These are phyloP conservation scores for Dendropsophus ebraccatus DNA, from an alignment of 2,113 vertebrate species.

Conservation along the genomic window DNA sequence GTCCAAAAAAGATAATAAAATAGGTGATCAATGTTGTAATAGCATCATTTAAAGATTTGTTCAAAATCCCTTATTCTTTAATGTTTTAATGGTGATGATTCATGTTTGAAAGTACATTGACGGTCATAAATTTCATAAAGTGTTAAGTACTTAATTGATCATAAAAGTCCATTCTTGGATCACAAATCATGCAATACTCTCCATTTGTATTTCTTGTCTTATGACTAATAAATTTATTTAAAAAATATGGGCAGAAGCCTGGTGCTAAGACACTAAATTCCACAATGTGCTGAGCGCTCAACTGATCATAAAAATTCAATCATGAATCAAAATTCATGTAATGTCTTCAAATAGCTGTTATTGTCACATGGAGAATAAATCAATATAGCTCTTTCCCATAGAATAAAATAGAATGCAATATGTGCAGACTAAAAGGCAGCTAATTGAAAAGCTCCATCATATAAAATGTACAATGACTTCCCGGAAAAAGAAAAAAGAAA, in stretches of 20 bases:
- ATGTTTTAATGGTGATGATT: slow-evolving; percentile 54
- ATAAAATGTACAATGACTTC: slow-evolving; percentile 37
- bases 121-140: slow-evolving; percentile 50
- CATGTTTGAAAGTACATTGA: slow-evolving; percentile 45
- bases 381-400: slow-evolving; percentile 50
- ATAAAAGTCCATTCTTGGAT: slow-evolving; percentile 47
- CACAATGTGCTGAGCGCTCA: slow-evolving; percentile 43
- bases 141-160: slow-evolving; percentile 55
- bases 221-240: slow-evolving; percentile 40
- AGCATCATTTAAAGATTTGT: slow-evolving; percentile 31
- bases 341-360: slow-evolving; percentile 58
- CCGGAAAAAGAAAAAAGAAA: slow-evolving; percentile 17
- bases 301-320: slow-evolving; percentile 54
- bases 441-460: slow-evolving; percentile 54
- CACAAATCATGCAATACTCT: slow-evolving; percentile 48
- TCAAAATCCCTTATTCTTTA: slow-evolving; percentile 33
- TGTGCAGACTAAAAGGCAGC: slow-evolving; percentile 38
- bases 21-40: slow-evolving; percentile 7
- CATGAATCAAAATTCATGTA: slow-evolving; percentile 56
- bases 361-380: slow-evolving; percentile 56
- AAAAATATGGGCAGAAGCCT: slow-evolving; percentile 45
- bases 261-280: slow-evolving; percentile 28
- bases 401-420: slow-evolving; percentile 48
- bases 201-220: slow-evolving; percentile 27
- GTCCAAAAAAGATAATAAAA: slow-evolving; percentile 26